These are phyloP conservation scores for Rachycentron canadum DNA, from an alignment of 2,797 vertebrate species.

Conservation along the genomic window DNA sequence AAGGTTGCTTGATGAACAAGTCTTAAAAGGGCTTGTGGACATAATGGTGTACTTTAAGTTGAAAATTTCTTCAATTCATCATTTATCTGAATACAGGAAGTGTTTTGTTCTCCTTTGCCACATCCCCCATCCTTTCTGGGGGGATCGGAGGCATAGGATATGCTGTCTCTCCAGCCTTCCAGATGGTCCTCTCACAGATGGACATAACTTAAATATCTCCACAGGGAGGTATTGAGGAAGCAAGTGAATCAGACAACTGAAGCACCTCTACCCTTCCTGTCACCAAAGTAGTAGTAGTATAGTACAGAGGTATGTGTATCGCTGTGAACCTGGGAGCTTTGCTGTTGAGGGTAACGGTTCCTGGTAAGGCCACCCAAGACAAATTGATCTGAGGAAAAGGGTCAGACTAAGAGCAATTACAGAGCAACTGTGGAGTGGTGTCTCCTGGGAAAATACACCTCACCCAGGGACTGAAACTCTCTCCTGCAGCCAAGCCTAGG, in stretches of 20 bases:
- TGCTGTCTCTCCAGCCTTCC: neutral
- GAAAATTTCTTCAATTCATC: neutral
- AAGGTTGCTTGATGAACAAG: neutral
- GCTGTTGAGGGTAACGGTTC: conserved; percentile 10
- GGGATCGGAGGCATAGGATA: neutral
- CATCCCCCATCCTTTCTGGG: neutral
- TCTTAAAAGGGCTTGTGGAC: neutral
- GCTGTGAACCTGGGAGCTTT: conserved; percentile 6
- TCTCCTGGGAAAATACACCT: neutral
- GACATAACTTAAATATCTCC: neutral
- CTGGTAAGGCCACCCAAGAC: neutral
- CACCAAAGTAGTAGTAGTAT: no score
- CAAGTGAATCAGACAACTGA: neutral
- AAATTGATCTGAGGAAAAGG: neutral
- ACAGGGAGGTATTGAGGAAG: no score
- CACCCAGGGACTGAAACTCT: no score
- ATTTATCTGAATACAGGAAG: neutral
- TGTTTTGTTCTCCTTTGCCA: neutral
- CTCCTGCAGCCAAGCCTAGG: no score
- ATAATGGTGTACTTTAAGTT: neutral
- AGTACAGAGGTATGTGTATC: neutral
- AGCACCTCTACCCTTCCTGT: neutral
- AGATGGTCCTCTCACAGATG: neutral
- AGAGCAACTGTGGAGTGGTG: neutral
- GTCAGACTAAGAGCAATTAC: neutral